Evolutionary conservation across 2,888 invertebrate species (phyloP), one percentile per base, ranked within the genome.

Genomic region (Zygogramma bicolorata): DNA sequence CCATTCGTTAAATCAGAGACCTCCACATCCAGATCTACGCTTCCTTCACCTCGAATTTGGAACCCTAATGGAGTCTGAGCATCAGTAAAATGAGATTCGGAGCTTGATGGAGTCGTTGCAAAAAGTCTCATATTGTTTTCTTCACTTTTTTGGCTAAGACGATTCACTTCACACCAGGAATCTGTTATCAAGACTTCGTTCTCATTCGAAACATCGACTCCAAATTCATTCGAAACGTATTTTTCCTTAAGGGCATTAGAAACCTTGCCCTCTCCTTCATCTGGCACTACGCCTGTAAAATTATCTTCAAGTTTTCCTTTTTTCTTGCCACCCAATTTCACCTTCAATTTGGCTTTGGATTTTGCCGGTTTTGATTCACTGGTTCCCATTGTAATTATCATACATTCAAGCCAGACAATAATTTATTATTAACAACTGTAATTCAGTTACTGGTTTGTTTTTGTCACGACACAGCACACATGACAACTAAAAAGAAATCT

Each of bases 71-170:
- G 90, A 85, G 87, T 87, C 79, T 90, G 88, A 79, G 93, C 92
- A 86, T 94, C 94, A 80, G 93, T 93, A 88, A 94, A 94, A 86
- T 93, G 91, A 84, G 94, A 93, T 82, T 92, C 91, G 74, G 90
- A 91, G 86, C 93, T 93, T 77, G 93, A 92, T 88, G 89, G 82
- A 88, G 90, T 79, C 89, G 89, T 78, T 85, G 87, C 63, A 83
- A 85, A 61, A 84, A 84, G 79, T 84, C 84, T 79, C 83, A 76
- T 59, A 49, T 73, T 68, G 59, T 60, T 66, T 75, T 80, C 76
- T 68, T 68, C 72, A 60, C 66, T 78, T 42, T 67, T 46, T 68
- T 63, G 49, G 38, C 65, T 65, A 22, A n/a, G 38, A 6, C 38
- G 79, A 63, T 83, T 82, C 5, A 79, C 81, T 70, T 84, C 79